Percentiles rank a stretch among this genome's conserved stretches.
phyloP scores from a whole-genome alignment of 2,797 vertebrate species.

The Tolypeutes matacus region DNA sequence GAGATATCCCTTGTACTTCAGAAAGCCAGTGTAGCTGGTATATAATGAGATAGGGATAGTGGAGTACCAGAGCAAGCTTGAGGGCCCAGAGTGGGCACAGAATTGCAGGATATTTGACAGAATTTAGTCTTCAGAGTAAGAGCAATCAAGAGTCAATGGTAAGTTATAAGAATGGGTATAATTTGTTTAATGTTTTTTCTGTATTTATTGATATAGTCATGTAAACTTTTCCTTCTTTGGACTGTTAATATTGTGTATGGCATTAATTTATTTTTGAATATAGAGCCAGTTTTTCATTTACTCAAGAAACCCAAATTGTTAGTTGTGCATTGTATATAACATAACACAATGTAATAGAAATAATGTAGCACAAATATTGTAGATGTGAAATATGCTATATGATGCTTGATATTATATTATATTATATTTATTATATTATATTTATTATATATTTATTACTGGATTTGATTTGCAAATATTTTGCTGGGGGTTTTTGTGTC shows the following conservation, averaged over 20 bases:
- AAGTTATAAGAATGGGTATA: neutral
- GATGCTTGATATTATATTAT: no score
- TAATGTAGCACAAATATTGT: no score
- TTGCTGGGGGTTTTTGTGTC: no score
- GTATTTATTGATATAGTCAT: neutral
- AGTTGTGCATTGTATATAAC: neutral
- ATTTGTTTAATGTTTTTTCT: neutral
- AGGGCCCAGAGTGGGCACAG: fast-evolving
- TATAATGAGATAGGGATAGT: fast-evolving
- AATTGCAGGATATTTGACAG: fast-evolving
- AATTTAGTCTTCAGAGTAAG: neutral
- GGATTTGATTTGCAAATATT: neutral
- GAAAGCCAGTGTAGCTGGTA: neutral
- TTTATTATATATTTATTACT: no score
- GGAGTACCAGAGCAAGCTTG: fast-evolving
- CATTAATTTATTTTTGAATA: neutral
- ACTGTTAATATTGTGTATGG: neutral
- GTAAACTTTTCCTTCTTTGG: neutral
- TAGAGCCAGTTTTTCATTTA: neutral
- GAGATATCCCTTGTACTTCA: fast-evolving
- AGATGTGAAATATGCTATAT: no score
- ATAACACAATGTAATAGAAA: no score
- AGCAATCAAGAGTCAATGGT: neutral
- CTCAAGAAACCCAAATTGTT: neutral
- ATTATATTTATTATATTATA: no score